Evolutionary conservation across 1,140 invertebrate species (phyloP).

Genomic region (Lineus longissimus): DNA sequence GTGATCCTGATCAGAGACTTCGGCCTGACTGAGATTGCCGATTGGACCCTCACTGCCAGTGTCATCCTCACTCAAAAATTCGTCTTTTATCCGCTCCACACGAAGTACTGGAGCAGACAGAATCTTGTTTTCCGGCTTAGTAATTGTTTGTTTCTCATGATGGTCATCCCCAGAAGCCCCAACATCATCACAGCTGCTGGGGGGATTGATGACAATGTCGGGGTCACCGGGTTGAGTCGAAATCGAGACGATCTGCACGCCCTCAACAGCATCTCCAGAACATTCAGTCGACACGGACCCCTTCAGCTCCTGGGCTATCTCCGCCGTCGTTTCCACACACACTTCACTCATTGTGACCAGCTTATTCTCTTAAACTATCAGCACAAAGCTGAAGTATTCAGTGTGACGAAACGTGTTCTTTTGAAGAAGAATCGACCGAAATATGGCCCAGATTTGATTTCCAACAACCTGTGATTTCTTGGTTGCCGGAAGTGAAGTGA

Average conservation of each 20-base stretch:
- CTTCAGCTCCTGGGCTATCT: neutral
- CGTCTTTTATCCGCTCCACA: constrained; percentile 40
- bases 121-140: neutral
- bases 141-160: neutral
- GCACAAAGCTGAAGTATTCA: constrained; percentile 3
- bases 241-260: no score
- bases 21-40: constrained; percentile 20
- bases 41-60: constrained; percentile 29
- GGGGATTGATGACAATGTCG: neutral
- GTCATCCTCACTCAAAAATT: constrained; percentile 42
- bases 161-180: no score
- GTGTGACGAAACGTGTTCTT: neutral
- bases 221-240: no score
- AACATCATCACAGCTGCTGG: no score
- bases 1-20: constrained; percentile 22
- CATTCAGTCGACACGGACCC: no score
- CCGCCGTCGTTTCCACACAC: neutral
- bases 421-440: neutral
- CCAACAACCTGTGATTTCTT: neutral
- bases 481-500: neutral
- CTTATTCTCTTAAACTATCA: neutral
- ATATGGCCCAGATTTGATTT: neutral
- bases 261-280: no score
- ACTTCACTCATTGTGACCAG: constrained; percentile 3
- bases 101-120: constrained; percentile 23